Conservation (phyloP, 2,888 invertebrate genomes). For the Cosmia pyralina region DNA sequence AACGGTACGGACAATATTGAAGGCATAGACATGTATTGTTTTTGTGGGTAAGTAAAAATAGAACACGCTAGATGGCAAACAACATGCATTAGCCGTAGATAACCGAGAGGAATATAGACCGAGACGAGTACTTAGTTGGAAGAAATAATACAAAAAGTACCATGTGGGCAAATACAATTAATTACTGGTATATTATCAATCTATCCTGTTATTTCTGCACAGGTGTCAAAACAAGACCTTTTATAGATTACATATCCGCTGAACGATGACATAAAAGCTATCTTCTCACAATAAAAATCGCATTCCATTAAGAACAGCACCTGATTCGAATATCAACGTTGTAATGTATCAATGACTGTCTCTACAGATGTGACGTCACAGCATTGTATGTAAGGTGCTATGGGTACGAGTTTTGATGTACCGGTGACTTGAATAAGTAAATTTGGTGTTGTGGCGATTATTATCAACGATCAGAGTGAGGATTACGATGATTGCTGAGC, state of each 20-base stretch:
- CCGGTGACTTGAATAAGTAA: slow-evolving; percentile 33
- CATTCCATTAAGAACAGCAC: slow-evolving; percentile 53
- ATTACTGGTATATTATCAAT: not conserved
- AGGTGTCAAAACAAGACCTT: slow-evolving; percentile 42
- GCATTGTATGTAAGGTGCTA: slow-evolving; percentile 14
- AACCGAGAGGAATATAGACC: not conserved
- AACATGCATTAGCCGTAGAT: not conserved
- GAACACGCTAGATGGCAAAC: not conserved
- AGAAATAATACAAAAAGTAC: not conserved
- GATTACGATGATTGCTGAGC: not conserved
- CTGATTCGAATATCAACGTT: slow-evolving; percentile 47
- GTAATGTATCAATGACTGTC: slow-evolving; percentile 53
- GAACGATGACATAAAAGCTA: slow-evolving; percentile 33
- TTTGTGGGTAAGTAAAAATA: not conserved
- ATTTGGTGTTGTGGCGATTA: not conserved
- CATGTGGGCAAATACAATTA: not conserved
- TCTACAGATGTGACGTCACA: slow-evolving; percentile 45
- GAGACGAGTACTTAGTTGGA: not conserved
- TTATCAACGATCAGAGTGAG: not conserved
- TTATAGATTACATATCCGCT: slow-evolving; percentile 56
- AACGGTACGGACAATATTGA: not conserved
- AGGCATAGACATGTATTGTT: not conserved
- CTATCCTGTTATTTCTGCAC: slow-evolving; percentile 43
- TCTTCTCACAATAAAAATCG: slow-evolving; percentile 63
- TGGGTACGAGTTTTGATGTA: slow-evolving; percentile 3